Conservation (phyloP, 1,140 invertebrate species). For the Drosophila ambigua region DNA sequence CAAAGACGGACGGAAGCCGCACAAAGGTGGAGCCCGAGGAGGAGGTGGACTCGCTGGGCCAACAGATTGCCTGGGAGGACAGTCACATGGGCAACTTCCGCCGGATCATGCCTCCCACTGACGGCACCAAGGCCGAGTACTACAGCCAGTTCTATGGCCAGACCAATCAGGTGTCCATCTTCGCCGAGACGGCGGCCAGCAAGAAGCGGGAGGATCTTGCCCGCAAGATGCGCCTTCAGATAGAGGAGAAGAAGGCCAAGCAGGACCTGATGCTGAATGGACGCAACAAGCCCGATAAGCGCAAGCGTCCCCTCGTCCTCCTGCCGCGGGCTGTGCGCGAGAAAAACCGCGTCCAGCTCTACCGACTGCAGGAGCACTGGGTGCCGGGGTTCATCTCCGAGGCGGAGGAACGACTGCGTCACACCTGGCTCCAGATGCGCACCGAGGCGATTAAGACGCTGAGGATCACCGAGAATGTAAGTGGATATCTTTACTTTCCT, state of each 20-base stretch:
- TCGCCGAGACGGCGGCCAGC: slow-evolving; percentile 89
- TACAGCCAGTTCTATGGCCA: slow-evolving; percentile 86
- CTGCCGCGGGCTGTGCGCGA: slow-evolving; percentile 58
- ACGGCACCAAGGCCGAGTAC: slow-evolving; percentile 52
- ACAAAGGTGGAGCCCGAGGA: background rate
- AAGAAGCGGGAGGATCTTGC: slow-evolving; percentile 80
- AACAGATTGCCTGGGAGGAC: slow-evolving; percentile 90
- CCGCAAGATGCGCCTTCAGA: slow-evolving; percentile 70
- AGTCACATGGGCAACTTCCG: slow-evolving; percentile 90
- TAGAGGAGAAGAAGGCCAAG: slow-evolving; percentile 72
- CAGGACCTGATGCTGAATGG: slow-evolving; percentile 57
- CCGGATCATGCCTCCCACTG: slow-evolving; percentile 75
- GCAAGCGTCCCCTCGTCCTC: slow-evolving; percentile 30
- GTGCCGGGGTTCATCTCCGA: slow-evolving; percentile 74
- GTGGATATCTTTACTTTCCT: background rate
- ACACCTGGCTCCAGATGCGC: slow-evolving; percentile 75
- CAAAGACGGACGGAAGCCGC: background rate
- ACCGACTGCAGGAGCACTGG: slow-evolving; percentile 66
- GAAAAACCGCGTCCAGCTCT: slow-evolving; percentile 52
- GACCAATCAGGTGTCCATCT: slow-evolving; percentile 88
- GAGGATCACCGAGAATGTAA: slow-evolving; percentile 70
- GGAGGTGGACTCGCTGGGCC: slow-evolving; percentile 84
- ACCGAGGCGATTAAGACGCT: slow-evolving; percentile 61
- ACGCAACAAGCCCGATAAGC: slow-evolving; percentile 22
- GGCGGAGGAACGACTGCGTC: slow-evolving; percentile 73